Evolutionary conservation across 2,888 invertebrate species (phyloP).

Genomic region (Exephanes ischioxanthus): DNA sequence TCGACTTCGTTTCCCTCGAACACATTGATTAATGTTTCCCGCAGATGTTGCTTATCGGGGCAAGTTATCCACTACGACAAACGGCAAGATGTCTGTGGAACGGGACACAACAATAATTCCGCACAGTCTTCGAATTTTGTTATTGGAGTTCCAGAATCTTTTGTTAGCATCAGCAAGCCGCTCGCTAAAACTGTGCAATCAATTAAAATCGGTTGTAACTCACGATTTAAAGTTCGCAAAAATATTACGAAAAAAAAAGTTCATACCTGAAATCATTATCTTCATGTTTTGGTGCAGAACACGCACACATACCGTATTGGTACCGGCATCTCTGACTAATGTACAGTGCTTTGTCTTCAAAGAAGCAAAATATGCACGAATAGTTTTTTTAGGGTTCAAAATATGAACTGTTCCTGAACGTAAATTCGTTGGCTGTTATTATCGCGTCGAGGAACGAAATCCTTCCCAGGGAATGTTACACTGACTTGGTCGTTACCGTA

Average conservation of each 20-base stretch:
- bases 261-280: conserved; percentile 22
- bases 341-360: conserved; percentile 36
- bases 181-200: neutral
- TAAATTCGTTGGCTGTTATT: neutral
- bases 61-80: conserved; percentile 34
- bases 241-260: neutral
- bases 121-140: conserved; percentile 48
- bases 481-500: conserved; percentile 13
- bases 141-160: conserved; percentile 4
- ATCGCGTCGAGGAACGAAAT: conserved; percentile 18
- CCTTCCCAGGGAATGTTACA: conserved; percentile 25
- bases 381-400: conserved; percentile 33
- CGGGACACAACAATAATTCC: neutral
- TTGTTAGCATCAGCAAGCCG: neutral
- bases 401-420: conserved; percentile 15
- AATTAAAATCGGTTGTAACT: neutral
- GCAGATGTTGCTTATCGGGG: neutral
- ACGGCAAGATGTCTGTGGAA: conserved; percentile 9
- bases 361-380: conserved; percentile 33
- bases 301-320: too few relatives aligned
- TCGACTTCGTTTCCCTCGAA: too few relatives aligned
- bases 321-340: too few relatives aligned
- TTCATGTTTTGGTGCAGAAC: conserved; percentile 11
- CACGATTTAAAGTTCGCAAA: neutral
- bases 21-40: too few relatives aligned